Evolutionary conservation across 2,797 vertebrate genomes (phyloP).

Genomic region (Tenualosa thibaudeaui): DNA sequence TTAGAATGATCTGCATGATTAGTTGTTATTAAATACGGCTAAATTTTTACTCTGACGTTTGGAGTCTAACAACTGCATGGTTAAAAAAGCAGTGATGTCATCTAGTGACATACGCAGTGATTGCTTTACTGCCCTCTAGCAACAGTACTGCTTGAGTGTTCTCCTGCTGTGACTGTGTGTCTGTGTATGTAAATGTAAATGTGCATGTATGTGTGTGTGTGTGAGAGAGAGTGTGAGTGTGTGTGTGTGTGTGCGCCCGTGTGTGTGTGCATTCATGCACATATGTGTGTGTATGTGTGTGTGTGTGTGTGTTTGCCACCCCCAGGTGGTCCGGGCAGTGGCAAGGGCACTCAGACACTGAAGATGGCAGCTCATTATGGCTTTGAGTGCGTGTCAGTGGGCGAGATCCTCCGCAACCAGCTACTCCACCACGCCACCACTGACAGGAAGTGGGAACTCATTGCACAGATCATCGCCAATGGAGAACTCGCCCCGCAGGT

Average conservation of each 20-base stretch:
- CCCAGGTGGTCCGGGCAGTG: constrained; percentile 70
- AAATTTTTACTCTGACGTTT: no score
- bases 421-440: constrained; percentile 66
- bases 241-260: not conserved
- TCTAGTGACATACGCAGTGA: no score
- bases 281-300: not conserved
- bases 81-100: no score
- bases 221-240: not conserved
- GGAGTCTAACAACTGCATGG: no score
- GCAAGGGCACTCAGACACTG: constrained; percentile 70
- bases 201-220: not conserved
- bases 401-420: constrained; percentile 69
- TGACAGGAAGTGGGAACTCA: constrained; percentile 72
- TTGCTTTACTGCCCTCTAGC: no score
- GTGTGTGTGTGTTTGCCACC: not conserved
- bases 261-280: not conserved
- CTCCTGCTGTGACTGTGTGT: not conserved
- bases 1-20: no score
- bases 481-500: constrained; percentile 67
- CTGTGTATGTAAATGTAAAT: not conserved
- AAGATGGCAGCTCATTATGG: constrained; percentile 65
- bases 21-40: no score
- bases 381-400: constrained; percentile 64
- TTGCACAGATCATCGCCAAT: constrained; percentile 71
- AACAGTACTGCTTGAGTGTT: not conserved